phyloP scores from a whole-genome alignment of 2,113 vertebrate species.

The Odocoileus hemionus region DNA sequence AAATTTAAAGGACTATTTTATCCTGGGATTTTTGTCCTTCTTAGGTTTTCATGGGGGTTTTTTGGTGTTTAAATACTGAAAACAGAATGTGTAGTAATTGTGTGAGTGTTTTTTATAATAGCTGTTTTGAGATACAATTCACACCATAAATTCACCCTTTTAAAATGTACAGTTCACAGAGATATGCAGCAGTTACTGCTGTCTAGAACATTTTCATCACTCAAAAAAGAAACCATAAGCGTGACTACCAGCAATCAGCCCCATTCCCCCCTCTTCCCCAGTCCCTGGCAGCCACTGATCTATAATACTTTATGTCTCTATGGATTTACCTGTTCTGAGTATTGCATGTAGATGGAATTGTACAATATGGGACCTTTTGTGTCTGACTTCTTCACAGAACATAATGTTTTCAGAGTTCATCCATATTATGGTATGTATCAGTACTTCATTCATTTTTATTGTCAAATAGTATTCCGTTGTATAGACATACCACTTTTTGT shows the following conservation, averaged over 20 bases:
- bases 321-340: background rate
- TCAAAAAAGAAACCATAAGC: background rate
- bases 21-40: constrained; percentile 4
- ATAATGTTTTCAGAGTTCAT: background rate
- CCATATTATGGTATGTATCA: background rate
- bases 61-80: constrained; percentile 35
- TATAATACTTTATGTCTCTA: background rate
- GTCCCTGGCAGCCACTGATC: background rate
- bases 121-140: background rate
- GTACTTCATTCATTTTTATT: background rate
- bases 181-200: background rate
- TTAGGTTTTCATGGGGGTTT: background rate
- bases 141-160: background rate
- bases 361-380: background rate
- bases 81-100: background rate
- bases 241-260: background rate
- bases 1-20: constrained; percentile 10
- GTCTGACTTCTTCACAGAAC: background rate
- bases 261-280: background rate
- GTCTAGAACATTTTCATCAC: background rate
- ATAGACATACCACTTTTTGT: background rate
- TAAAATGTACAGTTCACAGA: background rate
- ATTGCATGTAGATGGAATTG: background rate
- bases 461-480: background rate
- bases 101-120: background rate